Evolutionary conservation across 2,113 vertebrate species (phyloP).

Genomic region (Ploceus nigricollis): DNA sequence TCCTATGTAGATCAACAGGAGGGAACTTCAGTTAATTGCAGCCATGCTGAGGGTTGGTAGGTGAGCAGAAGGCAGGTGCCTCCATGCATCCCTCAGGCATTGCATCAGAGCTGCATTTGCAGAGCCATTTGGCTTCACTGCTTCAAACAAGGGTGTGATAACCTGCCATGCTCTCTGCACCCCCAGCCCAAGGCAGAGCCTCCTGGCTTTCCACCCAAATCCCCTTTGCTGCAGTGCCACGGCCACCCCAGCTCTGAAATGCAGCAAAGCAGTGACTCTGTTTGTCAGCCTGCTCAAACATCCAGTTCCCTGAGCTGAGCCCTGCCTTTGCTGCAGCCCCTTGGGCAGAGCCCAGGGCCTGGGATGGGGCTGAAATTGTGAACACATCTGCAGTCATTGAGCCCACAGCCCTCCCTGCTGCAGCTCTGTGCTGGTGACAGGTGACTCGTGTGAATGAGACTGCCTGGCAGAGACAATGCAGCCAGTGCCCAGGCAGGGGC

Average conservation of each 20-base stretch:
- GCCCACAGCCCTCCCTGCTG: background rate
- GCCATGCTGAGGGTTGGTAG: background rate
- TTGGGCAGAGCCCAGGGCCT: background rate
- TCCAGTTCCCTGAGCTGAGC: background rate
- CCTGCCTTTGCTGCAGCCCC: background rate
- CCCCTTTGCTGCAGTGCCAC: background rate
- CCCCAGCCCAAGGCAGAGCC: background rate
- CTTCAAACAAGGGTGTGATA: background rate
- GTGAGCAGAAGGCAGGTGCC: background rate
- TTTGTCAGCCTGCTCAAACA: background rate
- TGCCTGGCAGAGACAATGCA: accelerated
- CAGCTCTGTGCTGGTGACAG: background rate
- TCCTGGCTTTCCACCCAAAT: background rate
- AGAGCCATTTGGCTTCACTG: background rate
- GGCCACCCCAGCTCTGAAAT: background rate
- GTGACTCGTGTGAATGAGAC: background rate
- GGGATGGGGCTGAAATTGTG: background rate
- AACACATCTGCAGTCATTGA: background rate
- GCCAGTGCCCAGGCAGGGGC: background rate
- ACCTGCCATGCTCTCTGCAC: background rate
- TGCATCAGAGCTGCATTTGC: background rate
- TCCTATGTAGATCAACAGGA: background rate
- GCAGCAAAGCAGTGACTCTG: accelerated
- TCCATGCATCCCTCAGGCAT: too few relatives aligned
- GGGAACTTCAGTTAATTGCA: background rate